Evolutionary conservation across 2,113 vertebrate species (phyloP).

Genomic region (Callaeas wilsoni): DNA sequence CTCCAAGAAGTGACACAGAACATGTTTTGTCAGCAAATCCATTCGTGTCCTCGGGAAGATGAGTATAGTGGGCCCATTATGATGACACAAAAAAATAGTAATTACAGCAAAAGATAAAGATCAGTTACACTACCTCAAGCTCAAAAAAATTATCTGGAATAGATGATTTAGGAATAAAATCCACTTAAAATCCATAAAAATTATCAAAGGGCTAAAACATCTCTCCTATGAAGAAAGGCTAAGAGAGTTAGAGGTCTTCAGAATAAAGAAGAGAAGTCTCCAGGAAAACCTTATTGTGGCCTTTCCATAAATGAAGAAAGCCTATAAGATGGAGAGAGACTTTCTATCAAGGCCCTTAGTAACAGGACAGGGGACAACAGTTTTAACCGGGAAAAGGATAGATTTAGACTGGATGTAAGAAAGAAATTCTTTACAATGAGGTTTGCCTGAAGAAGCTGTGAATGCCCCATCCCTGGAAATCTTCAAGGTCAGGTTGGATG

Average conservation of each 20-base stretch:
- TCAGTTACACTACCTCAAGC: neutral
- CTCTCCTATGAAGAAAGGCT: neutral
- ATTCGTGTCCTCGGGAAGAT: neutral
- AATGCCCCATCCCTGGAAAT: neutral
- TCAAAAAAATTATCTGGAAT: neutral
- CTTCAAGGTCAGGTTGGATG: neutral
- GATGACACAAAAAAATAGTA: neutral
- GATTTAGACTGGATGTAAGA: neutral
- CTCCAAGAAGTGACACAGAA: neutral
- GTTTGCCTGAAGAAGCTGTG: neutral
- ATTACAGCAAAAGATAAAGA: neutral
- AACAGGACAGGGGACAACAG: neutral
- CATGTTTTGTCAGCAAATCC: neutral
- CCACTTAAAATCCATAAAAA: neutral
- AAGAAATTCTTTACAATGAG: neutral
- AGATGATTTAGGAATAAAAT: neutral
- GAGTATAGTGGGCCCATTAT: neutral
- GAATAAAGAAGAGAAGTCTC: neutral
- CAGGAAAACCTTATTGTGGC: fast-evolving
- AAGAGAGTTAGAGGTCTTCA: neutral
- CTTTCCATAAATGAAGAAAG: neutral
- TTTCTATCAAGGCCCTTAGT: neutral
- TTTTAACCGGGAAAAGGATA: neutral
- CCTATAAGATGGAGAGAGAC: neutral
- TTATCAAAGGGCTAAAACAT: neutral